Evolutionary conservation across 1,140 invertebrate species (phyloP).

Genomic region (Reticulitermes speratus): DNA sequence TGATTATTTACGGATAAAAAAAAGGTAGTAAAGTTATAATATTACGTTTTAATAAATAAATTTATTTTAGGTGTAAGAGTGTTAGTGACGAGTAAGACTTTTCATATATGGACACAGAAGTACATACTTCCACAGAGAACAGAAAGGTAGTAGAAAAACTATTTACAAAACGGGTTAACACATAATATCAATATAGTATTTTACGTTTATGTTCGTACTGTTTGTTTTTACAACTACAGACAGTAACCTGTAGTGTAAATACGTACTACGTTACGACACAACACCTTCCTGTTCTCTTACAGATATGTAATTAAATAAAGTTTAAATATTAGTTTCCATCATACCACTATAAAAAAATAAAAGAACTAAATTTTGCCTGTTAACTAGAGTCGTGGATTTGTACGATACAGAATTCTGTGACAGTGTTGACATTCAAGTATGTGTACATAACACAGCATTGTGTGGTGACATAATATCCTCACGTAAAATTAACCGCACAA

Average conservation of each 20-base stretch:
- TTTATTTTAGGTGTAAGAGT: not conserved
- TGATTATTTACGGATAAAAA: not conserved
- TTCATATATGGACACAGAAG: not conserved
- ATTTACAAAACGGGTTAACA: not conserved
- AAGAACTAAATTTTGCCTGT: not conserved
- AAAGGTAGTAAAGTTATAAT: not conserved
- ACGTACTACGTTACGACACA: not conserved
- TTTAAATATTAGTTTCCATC: not conserved
- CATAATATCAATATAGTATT: not conserved
- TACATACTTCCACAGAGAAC: not conserved
- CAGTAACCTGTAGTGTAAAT: not conserved
- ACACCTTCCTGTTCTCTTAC: not conserved
- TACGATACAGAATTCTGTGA: not conserved
- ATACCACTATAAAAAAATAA: not conserved
- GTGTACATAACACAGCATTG: not conserved
- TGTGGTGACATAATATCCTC: not conserved
- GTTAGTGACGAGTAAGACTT: not conserved
- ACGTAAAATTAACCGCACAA: not conserved
- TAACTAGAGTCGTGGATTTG: not conserved
- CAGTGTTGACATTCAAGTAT: not conserved
- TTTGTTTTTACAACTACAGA: not conserved
- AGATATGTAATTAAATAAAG: not conserved
- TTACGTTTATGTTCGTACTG: not conserved
- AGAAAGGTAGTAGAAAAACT: not conserved
- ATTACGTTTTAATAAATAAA: not conserved